Base-by-base conservation (phyloP, 2,888 invertebrate genomes). In the Gryllus longicercus region DNA sequence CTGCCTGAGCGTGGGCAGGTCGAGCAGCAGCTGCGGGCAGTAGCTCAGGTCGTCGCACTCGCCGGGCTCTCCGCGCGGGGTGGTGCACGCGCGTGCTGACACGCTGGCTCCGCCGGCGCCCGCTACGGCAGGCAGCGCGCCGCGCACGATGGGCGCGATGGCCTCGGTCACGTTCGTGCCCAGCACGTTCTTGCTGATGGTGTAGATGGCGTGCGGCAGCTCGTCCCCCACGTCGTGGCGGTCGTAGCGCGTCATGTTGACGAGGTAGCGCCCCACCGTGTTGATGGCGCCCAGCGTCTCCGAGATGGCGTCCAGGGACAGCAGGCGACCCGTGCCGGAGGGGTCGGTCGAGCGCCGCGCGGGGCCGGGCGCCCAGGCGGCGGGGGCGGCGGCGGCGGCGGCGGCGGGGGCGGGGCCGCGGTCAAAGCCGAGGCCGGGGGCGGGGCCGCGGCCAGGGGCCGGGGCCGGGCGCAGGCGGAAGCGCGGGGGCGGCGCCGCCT, bases 31-130 rank as follows among this genome's bases (percentile, higher is more conserved):
- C 83, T 95, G 94, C 0, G 96, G 96, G 85, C 96, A 96, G 84
- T 94, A 95, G 84, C 95, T 95, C 23, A 97, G 88, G 85, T 97
- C 96, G 85, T 95, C 94, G 85, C 97, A 97, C 82, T 92, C 91
- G 51, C 97, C 97, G 0, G 90, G 89, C 51, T 91, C 89, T 0
- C 95, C 95, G 83, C 93, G 93, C 0, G 96, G 95, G 0, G 96
- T 96, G 4, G 92, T 93, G 85, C 96, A 96, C 12, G 88, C 92
- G 14, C 80, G 81, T 0, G 78, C 77, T 78, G 91, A 90, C 18
- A 90, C 89, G 18, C 83, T 78, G 23, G 87, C 86, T 3, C 88
- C 87, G 1, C 88, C 83, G 89, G 83, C 1, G 2, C 77, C 77
- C n/a, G 49, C 77, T 80, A 50, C 78, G 77, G 16, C 80, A 0